Base-by-base conservation (phyloP, 2,888 invertebrate genomes). In the Athrips mouffetella region DNA sequence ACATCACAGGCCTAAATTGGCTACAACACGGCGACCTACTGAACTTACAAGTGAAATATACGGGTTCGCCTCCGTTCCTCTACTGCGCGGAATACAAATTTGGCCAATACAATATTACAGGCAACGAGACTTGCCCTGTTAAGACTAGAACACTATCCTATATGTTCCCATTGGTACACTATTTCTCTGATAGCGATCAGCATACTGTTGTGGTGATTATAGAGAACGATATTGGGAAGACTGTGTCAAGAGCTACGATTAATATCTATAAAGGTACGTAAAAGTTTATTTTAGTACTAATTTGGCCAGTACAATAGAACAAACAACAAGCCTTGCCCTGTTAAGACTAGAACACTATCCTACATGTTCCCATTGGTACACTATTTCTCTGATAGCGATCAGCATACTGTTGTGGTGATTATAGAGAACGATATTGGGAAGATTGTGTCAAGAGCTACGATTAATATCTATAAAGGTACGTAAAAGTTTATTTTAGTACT, bases 391-490 rank as follows among this genome's bases (percentile, higher is more conserved):
- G 91, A 91, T 33, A 89, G 91, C n/a, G 91, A 92, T 27, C 91
- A 91, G 50, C 93, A 94, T 67, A 94, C 95, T 0, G 90, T 96
- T n/a, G 78, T 96, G 10, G 91, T 96, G 39, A 91, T 96, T 30
- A 89, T 97, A 18, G 90, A 91, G 50, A 97, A 97, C 79, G 93
- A 94, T 53, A 90, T 97, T 7, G 92, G 92, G 2, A 92, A 90
- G 61, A 86, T 88, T 35, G 90, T 94, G 3, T 91, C 91, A 50
- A 92, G 93, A 48, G 90, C 94, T 10, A 92, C 92, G 8, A 91
- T 97, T 35, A 95, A 93, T 70, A 92, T 96, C 69, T 96, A 96
- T 76, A 92, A 96, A 92, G 94, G 96, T 96, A 79, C 73, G 74
- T 67, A 6, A 25, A 25, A n/a, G n/a, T n/a, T 25, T 8, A 25